Evolutionary conservation across 1,140 invertebrate genomes (phyloP), one percentile per base, ranked within the genome.

Genomic region (Belonocnema kinseyi): DNA sequence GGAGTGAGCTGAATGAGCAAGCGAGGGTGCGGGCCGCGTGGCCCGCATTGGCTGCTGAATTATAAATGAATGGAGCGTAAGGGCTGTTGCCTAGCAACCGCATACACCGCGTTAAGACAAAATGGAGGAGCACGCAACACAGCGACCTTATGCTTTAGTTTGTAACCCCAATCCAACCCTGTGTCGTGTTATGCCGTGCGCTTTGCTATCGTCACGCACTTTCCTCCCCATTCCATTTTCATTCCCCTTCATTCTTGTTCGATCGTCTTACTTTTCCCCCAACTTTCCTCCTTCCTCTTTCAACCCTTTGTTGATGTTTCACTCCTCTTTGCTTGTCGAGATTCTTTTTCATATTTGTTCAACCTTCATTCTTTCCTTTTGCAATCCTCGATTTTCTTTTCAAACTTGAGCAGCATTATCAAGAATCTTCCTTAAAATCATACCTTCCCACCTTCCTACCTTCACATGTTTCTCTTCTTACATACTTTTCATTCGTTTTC

Each of bases 51-150:
- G 90, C 86, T 91, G 89, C 79, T 91, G 90, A 91, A 91, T 91
- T 91, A 91, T 91, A 91, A 90, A 91, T 91, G 90, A 91, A 89
- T 87, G 87, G 90, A 91, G 90, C 89, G 89, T 91, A 91, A 91
- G 90, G 90, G 89, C 89, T 90, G 90, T 91, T 91, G 90, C 90
- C 87, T 90, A 87, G 90, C 89, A 91, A 91, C 90, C 87, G 86
- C 87, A 87, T 88, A 88, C 87, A 88, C 89, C 86, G 86, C 87
- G 89, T 87, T 90, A 91, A 91, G 90, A 91, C 90, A 91, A 91
- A 91, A 91, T 91, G 90, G 90, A 90, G 90, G 88, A 88, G 85
- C 50, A 78, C 81, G 79, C 86, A 89, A 88, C 79, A 77, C 77
- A 79, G 76, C 78, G 76, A 82, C 76, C 76, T 77, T 74, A 73